These are phyloP conservation scores for Holotrichia oblita DNA, from an alignment of 1,140 invertebrate species.

Conservation along the genomic window DNA sequence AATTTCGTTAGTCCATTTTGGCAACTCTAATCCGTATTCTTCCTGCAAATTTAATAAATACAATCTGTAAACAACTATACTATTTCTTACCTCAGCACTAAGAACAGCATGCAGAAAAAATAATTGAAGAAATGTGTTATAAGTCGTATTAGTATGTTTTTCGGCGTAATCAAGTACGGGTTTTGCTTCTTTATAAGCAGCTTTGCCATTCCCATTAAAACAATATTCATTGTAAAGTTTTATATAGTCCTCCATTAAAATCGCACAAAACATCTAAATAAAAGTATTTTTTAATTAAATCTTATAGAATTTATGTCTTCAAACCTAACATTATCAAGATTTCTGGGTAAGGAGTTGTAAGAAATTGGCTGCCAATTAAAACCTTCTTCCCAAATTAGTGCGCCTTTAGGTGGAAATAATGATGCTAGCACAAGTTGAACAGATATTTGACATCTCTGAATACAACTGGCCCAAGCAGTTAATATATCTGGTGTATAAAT, in stretches of 20 bases:
- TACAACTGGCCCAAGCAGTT: conserved; percentile 66
- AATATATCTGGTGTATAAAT: conserved; percentile 61
- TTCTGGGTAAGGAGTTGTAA: conserved; percentile 28
- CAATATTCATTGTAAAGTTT: background rate
- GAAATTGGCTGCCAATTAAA: conserved; percentile 62
- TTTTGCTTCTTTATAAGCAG: background rate
- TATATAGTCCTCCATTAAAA: background rate
- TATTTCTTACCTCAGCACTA: background rate
- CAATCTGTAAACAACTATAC: background rate
- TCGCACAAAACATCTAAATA: background rate
- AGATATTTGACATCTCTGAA: conserved; percentile 67
- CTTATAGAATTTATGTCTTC: background rate
- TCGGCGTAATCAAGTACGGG: background rate
- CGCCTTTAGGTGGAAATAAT: conserved; percentile 56
- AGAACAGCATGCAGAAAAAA: background rate
- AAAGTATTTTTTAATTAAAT: background rate
- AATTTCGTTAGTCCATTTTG: background rate
- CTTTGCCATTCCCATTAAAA: background rate
- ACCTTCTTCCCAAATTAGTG: conserved; percentile 53
- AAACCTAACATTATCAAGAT: background rate
- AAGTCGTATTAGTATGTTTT: background rate
- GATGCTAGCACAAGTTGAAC: conserved; percentile 58
- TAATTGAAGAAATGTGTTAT: background rate
- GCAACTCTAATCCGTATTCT: background rate
- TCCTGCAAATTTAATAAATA: background rate